Evolutionary conservation across 2,888 invertebrate species (phyloP), one percentile per base, ranked within the genome.

Genomic region (Eupelmus urozonus): DNA sequence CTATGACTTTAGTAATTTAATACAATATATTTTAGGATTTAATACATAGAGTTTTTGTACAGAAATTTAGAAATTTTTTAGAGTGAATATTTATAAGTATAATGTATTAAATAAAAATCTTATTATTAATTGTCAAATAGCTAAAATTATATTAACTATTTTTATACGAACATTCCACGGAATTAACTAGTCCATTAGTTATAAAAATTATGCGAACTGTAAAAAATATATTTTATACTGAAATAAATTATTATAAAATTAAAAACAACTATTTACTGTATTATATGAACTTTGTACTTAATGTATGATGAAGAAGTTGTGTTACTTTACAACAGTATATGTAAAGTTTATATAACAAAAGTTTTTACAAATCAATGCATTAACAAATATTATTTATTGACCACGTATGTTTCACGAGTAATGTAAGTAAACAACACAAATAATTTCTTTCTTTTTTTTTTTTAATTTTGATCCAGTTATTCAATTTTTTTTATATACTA

Each of bases 131-230:
- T 34, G 29, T 67, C 4, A 55, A 59, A 51, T 16, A 63, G 23
- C 65, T 23, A 34, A 51, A 11, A 45, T 60, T 13, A 66, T 27
- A 42, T 2, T 60, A 53, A 53, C 0, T 60, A 60, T 67, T 67
- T 75, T 67, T 67, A 49, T 67, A 63, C 23, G 9, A 55, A 13
- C 29, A 65, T 66, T 77, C 53, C 60, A 51, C 27, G 29, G 45
- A 77, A 60, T 5, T 49, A 53, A 45, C 77, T 77, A 77, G 72
- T 77, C 77, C 11, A 71, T 65, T 76, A 70, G 34, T 45, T 69
- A 42, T 60, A 69, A 51, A 23, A 53, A n/a, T 11, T 25, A 23
- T 67, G 53, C 63, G 45, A 18, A 76, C 70, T 63, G n/a, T 67
- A 70, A n/a, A 71, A 59, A 65, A 57, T 66, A 76, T 65, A 71